Conservation (phyloP, 2,888 invertebrate genomes). For the Phortica magna region DNA sequence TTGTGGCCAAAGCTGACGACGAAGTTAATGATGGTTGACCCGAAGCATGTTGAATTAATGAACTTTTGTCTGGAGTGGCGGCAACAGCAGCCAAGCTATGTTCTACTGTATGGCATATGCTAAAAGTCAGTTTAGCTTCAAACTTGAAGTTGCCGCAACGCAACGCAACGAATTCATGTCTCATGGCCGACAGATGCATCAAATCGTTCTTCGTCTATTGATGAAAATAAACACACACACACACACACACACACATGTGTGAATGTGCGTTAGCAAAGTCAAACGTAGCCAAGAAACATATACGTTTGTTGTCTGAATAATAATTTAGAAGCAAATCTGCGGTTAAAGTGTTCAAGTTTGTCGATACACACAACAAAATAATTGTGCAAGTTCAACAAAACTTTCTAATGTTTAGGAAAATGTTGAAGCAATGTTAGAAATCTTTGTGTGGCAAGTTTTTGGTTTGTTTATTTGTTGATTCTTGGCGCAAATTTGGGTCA, state of each 20-base stretch:
- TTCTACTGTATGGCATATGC: background rate
- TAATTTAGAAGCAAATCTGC: too few species aligned
- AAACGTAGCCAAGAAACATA: background rate
- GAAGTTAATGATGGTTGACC: conserved; percentile 52
- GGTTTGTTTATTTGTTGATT: too few species aligned
- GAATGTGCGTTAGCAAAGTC: background rate
- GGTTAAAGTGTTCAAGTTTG: background rate
- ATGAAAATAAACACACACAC: background rate
- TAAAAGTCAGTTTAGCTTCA: background rate
- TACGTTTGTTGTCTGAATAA: background rate
- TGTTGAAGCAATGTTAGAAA: too few species aligned
- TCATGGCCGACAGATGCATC: background rate
- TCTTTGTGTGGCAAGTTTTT: too few species aligned
- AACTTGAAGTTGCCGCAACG: background rate
- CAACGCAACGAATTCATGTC: background rate
- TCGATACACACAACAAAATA: background rate
- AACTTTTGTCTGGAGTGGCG: conserved; percentile 48
- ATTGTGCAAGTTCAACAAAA: background rate
- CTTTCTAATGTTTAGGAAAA: too few species aligned
- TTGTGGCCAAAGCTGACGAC: conserved; percentile 33
- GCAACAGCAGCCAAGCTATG: background rate
- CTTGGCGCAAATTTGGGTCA: too few species aligned
- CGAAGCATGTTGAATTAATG: conserved; percentile 58
- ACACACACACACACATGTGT: too few species aligned
- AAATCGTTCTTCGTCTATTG: conserved; percentile 4